Conservation (phyloP, 1,140 invertebrate species). For the Diabrotica undecimpunctata region DNA sequence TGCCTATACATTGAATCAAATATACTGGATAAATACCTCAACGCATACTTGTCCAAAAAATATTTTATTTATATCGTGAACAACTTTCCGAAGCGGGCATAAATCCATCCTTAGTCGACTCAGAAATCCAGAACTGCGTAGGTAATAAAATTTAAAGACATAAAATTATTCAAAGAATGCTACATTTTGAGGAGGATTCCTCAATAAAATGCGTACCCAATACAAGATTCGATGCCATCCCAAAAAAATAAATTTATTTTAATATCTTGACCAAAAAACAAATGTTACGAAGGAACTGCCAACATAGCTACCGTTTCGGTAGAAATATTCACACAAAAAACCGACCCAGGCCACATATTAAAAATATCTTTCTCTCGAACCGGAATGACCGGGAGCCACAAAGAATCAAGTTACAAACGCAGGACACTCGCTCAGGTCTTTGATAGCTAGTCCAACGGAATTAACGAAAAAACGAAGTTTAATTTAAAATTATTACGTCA, state of each 20-base stretch:
- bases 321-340: conserved; percentile 15
- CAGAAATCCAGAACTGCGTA: not conserved
- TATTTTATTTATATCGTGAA: not conserved
- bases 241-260: conserved; percentile 16
- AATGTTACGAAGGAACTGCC: conserved; percentile 17
- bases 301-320: conserved; percentile 19
- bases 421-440: no score
- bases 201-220: not conserved
- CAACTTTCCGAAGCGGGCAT: not conserved
- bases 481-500: no score
- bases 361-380: conserved; percentile 18
- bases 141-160: not conserved
- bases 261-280: conserved; percentile 19
- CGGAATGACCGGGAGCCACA: conserved; percentile 12
- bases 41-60: no score
- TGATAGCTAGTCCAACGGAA: no score
- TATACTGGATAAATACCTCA: no score
- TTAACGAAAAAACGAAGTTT: no score
- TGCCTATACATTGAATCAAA: no score
- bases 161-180: conserved; percentile 5
- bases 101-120: not conserved
- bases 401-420: not conserved
- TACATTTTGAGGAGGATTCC: not conserved
- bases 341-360: conserved; percentile 17
- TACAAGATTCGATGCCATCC: not conserved